Percentiles rank a stretch among this genome's conserved stretches.
Conservation (phyloP, 1,140 invertebrate species). For the Macrobrachium nipponense region DNA sequence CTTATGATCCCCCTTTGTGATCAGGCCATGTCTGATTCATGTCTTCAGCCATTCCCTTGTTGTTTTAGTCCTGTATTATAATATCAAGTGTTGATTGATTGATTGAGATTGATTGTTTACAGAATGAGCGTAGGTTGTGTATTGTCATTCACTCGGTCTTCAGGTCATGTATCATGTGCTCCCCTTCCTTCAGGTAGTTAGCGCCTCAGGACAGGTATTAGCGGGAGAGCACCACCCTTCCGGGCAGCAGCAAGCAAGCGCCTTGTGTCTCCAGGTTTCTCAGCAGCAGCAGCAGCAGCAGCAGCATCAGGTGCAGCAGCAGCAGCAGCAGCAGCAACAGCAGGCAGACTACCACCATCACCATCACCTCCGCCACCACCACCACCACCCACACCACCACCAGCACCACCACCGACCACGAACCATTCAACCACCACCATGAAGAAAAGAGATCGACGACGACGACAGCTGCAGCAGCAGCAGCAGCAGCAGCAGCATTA, state of each 20-base stretch:
- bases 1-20: too few relatives aligned
- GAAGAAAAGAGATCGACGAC: not conserved
- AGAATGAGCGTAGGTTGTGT: too few relatives aligned
- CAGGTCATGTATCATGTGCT: conserved; percentile 58
- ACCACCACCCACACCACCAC: conserved; percentile 56
- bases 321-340: conserved; percentile 15
- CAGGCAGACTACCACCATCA: conserved; percentile 35
- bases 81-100: too few relatives aligned
- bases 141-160: not conserved
- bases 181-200: conserved; percentile 63
- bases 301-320: conserved; percentile 38
- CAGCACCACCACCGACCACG: conserved; percentile 50
- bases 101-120: too few relatives aligned
- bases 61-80: too few relatives aligned
- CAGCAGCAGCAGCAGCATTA: too few relatives aligned
- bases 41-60: too few relatives aligned
- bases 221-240: conserved; percentile 38
- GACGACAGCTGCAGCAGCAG: too few relatives aligned
- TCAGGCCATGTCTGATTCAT: too few relatives aligned
- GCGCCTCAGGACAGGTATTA: conserved; percentile 63
- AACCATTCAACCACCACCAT: conserved; percentile 42
- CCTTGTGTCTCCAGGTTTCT: conserved; percentile 57
- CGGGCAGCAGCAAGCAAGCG: conserved; percentile 48
- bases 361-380: conserved; percentile 32
- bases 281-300: conserved; percentile 30